Conservation (phyloP, 1,140 invertebrate species). For the Hypsibius dujardini region DNA sequence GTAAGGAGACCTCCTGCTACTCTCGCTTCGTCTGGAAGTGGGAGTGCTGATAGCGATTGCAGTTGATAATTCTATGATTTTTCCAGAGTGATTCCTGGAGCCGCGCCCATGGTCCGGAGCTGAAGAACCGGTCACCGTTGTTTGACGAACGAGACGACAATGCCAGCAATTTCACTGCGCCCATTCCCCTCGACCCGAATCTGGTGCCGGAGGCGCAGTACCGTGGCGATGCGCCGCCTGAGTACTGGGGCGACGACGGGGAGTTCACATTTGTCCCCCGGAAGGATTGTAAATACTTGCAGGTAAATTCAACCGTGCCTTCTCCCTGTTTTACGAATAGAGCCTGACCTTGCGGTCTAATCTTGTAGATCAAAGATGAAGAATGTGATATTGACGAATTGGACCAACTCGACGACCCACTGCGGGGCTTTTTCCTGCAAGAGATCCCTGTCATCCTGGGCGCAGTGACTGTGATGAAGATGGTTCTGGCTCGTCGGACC, state of each 20-base stretch:
- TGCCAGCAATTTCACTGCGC: background rate
- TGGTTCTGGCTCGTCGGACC: background rate
- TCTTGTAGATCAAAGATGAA: too few relatives aligned
- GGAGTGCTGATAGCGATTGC: background rate
- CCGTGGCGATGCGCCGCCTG: background rate
- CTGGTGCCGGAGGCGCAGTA: background rate
- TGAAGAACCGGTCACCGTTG: background rate
- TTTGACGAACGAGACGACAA: background rate
- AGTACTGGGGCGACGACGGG: background rate
- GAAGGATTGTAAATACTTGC: background rate
- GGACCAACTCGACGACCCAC: background rate
- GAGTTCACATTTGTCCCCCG: constrained; percentile 5
- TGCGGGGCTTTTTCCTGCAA: background rate
- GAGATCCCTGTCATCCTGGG: background rate
- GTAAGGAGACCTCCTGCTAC: background rate
- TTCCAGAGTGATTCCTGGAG: background rate
- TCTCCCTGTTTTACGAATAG: background rate
- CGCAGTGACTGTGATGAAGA: constrained; percentile 2
- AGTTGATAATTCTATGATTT: background rate
- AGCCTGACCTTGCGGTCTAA: too few relatives aligned
- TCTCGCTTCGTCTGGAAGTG: background rate
- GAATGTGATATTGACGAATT: too few relatives aligned
- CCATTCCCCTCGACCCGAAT: background rate
- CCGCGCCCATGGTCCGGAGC: background rate
- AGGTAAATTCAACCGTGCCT: background rate